Conservation (phyloP, 2,797 vertebrate species). For the Poeciliopsis presidionis region DNA sequence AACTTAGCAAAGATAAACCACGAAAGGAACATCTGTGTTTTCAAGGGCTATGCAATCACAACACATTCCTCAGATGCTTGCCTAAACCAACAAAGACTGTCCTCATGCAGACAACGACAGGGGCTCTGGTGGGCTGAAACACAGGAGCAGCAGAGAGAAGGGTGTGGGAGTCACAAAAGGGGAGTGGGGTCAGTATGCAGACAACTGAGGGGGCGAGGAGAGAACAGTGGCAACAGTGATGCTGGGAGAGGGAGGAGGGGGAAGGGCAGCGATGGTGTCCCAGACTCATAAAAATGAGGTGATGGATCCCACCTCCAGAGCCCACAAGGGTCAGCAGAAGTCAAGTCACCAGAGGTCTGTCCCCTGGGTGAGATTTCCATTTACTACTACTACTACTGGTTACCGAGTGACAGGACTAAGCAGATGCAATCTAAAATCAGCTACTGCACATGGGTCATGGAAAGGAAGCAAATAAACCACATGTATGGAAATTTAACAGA, state of each 20-base stretch:
- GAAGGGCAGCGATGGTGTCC: slow-evolving; percentile 13
- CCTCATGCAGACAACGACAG: slow-evolving; percentile 52
- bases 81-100: slow-evolving; percentile 68
- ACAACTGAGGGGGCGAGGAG: slow-evolving; percentile 20
- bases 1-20: slow-evolving; percentile 39
- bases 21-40: slow-evolving; percentile 67
- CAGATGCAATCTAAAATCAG: slow-evolving; percentile 12
- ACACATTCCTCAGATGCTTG: slow-evolving; percentile 79
- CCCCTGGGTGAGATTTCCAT: slow-evolving; percentile 16
- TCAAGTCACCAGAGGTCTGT: neutral
- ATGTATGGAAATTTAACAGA: slow-evolving; percentile 45
- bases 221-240: neutral
- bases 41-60: slow-evolving; percentile 65
- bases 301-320: slow-evolving; percentile 42
- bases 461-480: slow-evolving; percentile 49
- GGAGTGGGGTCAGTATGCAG: slow-evolving; percentile 40
- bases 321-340: slow-evolving; percentile 30
- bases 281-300: slow-evolving; percentile 51
- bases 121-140: slow-evolving; percentile 40
- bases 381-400: neutral
- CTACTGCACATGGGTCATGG: slow-evolving; percentile 11
- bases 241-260: slow-evolving; percentile 1
- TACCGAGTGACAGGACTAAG: slow-evolving; percentile 36
- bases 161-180: slow-evolving; percentile 50
- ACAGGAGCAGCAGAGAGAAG: slow-evolving; percentile 34